These are phyloP conservation scores for Augiades crinisus DNA, from an alignment of 2,888 invertebrate species.

Conservation along the genomic window DNA sequence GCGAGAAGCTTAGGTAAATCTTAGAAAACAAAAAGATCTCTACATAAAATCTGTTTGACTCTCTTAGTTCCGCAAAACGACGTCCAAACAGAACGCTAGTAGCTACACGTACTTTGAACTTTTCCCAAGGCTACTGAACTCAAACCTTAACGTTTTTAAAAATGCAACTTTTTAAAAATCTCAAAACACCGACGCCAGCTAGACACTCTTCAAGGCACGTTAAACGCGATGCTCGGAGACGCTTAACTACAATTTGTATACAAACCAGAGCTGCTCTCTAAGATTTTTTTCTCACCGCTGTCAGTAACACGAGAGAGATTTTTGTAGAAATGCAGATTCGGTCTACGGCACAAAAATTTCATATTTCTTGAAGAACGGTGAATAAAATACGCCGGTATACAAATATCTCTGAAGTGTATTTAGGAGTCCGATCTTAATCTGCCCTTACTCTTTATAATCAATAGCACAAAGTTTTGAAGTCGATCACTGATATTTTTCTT, in stretches of 20 bases:
- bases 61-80: background rate
- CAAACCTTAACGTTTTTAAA: slow-evolving; percentile 25
- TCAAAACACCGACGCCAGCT: slow-evolving; percentile 1
- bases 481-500: too few relatives aligned
- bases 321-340: background rate
- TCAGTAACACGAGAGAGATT: background rate
- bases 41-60: too few relatives aligned
- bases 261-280: background rate
- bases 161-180: slow-evolving; percentile 25
- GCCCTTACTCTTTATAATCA: too few relatives aligned
- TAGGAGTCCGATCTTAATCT: too few relatives aligned
- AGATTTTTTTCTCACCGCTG: background rate
- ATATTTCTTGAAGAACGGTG: background rate
- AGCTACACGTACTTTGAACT: background rate
- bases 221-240: slow-evolving; percentile 12
- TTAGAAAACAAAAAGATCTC: too few relatives aligned
- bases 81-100: background rate
- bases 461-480: too few relatives aligned
- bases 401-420: too few relatives aligned
- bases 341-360: background rate
- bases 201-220: slow-evolving; percentile 19
- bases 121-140: slow-evolving; percentile 10
- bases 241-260: slow-evolving; percentile 15
- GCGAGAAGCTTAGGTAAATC: too few relatives aligned
- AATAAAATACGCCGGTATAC: too few relatives aligned